A percentile compares a stretch with the other conserved stretches of the same genome.
phyloP scores from a whole-genome alignment of 1,140 invertebrate species.

The Branchinecta lynchi region DNA sequence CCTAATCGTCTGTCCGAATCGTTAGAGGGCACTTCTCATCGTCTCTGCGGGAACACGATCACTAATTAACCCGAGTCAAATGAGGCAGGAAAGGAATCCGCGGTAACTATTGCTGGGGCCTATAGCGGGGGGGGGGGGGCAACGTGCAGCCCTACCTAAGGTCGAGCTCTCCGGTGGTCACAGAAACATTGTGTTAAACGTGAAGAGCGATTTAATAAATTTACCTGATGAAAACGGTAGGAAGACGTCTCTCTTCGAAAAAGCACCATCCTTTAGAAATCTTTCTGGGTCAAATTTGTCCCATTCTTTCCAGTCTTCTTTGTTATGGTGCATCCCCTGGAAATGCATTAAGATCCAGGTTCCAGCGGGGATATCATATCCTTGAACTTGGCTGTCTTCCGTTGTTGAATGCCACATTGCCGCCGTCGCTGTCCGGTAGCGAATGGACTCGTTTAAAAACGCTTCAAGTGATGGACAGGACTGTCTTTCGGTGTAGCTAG shows the following conservation, averaged over 20 bases:
- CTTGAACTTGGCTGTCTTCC: constrained; percentile 22
- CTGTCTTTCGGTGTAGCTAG: background rate
- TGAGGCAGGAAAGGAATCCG: no score
- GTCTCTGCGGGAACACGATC: no score
- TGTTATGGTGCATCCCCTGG: constrained; percentile 29
- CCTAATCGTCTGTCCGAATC: no score
- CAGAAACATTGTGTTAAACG: no score
- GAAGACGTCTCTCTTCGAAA: constrained; percentile 25
- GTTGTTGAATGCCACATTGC: constrained; percentile 15
- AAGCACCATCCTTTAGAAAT: constrained; percentile 26
- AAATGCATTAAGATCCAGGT: constrained; percentile 31
- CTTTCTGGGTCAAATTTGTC: constrained; percentile 31
- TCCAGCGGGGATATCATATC: constrained; percentile 27
- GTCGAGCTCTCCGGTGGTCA: no score
- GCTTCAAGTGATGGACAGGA: background rate
- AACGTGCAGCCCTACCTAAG: no score
- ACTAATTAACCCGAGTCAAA: no score
- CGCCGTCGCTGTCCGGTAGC: background rate
- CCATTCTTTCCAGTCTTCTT: constrained; percentile 28
- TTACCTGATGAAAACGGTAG: constrained; percentile 28
- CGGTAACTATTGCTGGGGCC: no score
- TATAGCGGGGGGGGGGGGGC: no score
- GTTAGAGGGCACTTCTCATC: no score
- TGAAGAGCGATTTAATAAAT: background rate
- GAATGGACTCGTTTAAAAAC: background rate